Base-by-base conservation (phyloP, 30 jellyfish, hydroid and myxozoan species). In the Aurelia sp. region DNA sequence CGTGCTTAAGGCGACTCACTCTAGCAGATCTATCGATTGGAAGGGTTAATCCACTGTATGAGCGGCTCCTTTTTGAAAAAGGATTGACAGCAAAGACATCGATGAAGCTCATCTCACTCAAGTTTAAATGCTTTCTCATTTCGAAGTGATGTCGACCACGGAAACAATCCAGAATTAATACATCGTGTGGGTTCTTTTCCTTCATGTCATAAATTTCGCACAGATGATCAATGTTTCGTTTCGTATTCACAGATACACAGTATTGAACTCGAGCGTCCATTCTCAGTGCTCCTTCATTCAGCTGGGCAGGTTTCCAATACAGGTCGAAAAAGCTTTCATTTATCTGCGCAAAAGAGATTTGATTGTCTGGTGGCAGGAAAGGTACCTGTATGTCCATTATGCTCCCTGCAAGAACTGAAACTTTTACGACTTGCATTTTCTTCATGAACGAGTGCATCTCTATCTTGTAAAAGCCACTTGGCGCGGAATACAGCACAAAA, bases 81-180 rank as follows among this genome's bases (percentile, higher is more conserved):
- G 63, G 93, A 61, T 60, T 72, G 69, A 84, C 80, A 30, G 93
- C 93, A 76, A 84, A 84, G 22, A 84, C 80, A 74, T 74, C 62
- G 68, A 72, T 83, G 81, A 65, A 71, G 63, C 31, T 22, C 48
- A 13, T 52, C 68, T 19, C 80, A 15, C 22, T 55, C 31, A 73
- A 52, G 61, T 58, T 67, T 33, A 81, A 53, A 19, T 10, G 75
- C 38, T 73, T 76, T 51, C 80, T 60, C 67, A 84, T 33, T 30
- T 48, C 58, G 58, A 21, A 84, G 63, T 70, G 33, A 66, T 51
- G 55, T 12, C 80, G 71, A 74, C 93, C 87, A 72, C 63, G 66
- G 63, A 84, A 47, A 72, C 93, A 84, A 21, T 63, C 61, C 55
- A 72, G 73, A 13, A 60, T 30, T 13, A 69, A 13, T 21, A 84